These are phyloP conservation scores for Avahi laniger DNA, from an alignment of 2,797 vertebrate genomes.

Conservation along the genomic window DNA sequence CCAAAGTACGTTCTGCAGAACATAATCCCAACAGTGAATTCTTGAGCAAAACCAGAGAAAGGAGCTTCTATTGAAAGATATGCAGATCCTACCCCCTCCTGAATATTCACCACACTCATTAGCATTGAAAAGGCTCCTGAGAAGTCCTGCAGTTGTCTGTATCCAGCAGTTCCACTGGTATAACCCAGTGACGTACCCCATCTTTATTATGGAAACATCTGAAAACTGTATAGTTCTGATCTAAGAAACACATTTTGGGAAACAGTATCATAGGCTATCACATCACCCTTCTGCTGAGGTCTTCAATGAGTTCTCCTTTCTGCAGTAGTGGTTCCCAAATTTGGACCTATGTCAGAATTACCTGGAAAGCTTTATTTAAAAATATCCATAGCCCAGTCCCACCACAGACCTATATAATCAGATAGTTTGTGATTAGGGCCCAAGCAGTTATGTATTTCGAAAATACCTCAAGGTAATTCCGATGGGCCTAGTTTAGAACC, in stretches of 20 bases:
- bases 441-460: not conserved
- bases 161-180: not conserved
- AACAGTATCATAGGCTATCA: not conserved
- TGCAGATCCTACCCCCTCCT: no score
- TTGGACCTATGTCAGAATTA: not conserved
- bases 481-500: not conserved
- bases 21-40: not conserved
- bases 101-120: not conserved
- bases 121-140: not conserved
- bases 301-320: not conserved
- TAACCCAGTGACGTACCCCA: not conserved
- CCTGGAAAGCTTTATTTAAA: not conserved
- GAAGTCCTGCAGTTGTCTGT: not conserved
- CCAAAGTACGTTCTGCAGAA: not conserved
- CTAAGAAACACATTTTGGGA: not conserved
- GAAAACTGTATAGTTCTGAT: not conserved
- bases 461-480: not conserved
- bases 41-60: not conserved
- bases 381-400: not conserved
- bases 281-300: not conserved
- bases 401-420: not conserved
- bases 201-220: not conserved
- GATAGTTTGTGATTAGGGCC: not conserved
- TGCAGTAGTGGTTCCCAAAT: not conserved
- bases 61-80: not conserved